A percentile compares a stretch with the other conserved stretches of the same genome.
Conservation (phyloP, 2,888 invertebrate genomes). For the Priapulus caudatus region DNA sequence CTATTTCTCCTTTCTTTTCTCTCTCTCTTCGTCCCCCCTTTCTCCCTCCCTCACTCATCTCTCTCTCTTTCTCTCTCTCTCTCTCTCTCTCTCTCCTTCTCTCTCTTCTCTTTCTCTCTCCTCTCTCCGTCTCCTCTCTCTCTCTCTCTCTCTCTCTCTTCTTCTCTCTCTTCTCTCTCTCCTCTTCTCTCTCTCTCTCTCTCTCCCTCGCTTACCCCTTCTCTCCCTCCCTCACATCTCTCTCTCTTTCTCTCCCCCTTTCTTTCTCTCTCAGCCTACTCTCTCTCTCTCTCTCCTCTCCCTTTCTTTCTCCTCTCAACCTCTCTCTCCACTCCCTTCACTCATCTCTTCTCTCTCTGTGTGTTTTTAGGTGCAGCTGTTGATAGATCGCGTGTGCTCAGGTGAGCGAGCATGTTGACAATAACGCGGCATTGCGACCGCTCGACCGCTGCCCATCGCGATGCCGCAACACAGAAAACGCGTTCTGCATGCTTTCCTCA, state of each 20-base stretch:
- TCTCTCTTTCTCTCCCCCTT: constrained; percentile 3
- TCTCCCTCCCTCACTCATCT: too few relatives aligned
- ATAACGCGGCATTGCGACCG: too few relatives aligned
- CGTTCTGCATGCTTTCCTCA: too few relatives aligned
- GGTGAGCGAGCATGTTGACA: too few relatives aligned
- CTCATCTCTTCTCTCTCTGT: not conserved
- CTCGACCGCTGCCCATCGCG: too few relatives aligned
- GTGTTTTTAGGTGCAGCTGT: not conserved
- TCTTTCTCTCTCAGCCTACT: not conserved
- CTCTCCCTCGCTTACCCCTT: not conserved
- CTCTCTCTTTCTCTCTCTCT: constrained; percentile 3
- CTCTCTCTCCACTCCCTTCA: not conserved
- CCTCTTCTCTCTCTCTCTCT: too few relatives aligned
- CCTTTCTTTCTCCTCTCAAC: not conserved
- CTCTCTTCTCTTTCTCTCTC: constrained; percentile 3
- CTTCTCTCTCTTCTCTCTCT: constrained; percentile 3
- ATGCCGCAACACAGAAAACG: too few relatives aligned
- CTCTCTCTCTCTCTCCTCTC: too few relatives aligned
- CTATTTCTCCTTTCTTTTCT: too few relatives aligned
- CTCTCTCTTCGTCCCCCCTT: too few relatives aligned
- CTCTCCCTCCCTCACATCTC: too few relatives aligned
- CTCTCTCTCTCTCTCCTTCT: constrained; percentile 3
- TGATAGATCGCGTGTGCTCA: too few relatives aligned
- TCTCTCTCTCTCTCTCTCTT: constrained; percentile 3
- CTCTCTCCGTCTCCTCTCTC: not conserved